A percentile compares a stretch with the other conserved stretches of the same genome.
Conservation (phyloP, 2,113 vertebrate genomes). For the Neoarius graeffei region DNA sequence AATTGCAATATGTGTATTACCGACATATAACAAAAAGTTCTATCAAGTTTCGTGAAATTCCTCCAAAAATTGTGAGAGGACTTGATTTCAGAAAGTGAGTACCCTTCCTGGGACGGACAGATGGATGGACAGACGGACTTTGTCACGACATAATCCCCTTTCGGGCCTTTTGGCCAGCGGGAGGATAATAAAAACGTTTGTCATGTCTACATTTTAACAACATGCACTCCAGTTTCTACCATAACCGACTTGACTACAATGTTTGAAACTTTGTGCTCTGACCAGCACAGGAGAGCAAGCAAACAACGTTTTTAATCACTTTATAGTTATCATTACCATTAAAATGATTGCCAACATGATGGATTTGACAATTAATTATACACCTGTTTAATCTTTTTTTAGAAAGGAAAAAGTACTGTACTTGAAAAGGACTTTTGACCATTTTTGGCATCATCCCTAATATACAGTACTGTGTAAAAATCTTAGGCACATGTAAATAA, state of each 20-base stretch:
- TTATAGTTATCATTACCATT: background rate
- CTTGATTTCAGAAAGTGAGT: too few species aligned
- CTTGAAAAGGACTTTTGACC: background rate
- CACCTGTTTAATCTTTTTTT: background rate
- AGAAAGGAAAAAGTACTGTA: background rate
- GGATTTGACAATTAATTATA: background rate
- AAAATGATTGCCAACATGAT: background rate
- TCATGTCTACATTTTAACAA: background rate
- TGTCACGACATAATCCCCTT: too few species aligned
- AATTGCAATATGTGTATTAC: too few species aligned
- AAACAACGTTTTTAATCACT: background rate
- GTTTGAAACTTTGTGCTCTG: background rate
- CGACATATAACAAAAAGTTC: too few species aligned
- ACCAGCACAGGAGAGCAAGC: background rate
- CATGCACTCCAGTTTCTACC: background rate
- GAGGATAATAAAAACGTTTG: background rate
- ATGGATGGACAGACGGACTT: too few species aligned
- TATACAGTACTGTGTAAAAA: too few species aligned
- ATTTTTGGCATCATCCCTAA: background rate
- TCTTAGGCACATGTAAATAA: too few species aligned
- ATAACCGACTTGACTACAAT: background rate
- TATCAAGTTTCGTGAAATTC: too few species aligned
- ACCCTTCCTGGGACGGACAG: too few species aligned
- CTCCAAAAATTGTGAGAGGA: too few species aligned
- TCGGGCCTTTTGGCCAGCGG: too few species aligned